Conservation (phyloP, 2,113 vertebrate species). For the Cyanoramphus novaezelandiae region DNA sequence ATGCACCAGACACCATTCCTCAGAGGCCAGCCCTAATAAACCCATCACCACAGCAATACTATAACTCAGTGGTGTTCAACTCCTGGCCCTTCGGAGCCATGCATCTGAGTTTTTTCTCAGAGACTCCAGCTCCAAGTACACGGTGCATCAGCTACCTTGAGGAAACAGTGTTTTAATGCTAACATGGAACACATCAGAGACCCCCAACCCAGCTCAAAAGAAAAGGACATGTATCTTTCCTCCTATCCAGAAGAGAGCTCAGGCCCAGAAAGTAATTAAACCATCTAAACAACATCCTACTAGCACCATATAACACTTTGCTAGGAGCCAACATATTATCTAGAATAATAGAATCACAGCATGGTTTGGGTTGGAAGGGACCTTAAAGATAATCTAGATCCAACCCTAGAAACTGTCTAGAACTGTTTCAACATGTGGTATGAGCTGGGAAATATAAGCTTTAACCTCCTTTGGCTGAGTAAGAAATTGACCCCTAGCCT, state of each 20-base stretch:
- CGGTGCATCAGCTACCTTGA: not conserved
- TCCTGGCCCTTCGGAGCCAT: not conserved
- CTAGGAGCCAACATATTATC: not conserved
- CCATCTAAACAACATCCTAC: not conserved
- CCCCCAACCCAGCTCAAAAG: not conserved
- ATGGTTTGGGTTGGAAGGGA: not conserved
- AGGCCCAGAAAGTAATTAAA: not conserved
- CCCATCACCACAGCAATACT: slow-evolving; percentile 35
- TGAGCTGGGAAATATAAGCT: not conserved
- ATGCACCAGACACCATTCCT: slow-evolving; percentile 40
- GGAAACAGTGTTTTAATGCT: not conserved
- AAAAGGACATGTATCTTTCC: not conserved
- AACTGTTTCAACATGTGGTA: not conserved
- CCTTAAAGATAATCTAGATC: not conserved
- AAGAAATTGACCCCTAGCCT: not conserved
- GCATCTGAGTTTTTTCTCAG: not conserved
- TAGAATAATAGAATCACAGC: not conserved
- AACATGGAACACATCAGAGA: not conserved
- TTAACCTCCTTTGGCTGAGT: not conserved
- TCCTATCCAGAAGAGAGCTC: not conserved
- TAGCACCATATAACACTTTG: not conserved
- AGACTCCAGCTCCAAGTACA: not conserved
- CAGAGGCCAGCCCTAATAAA: slow-evolving; percentile 58
- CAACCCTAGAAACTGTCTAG: not conserved
- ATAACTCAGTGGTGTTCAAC: slow-evolving; percentile 35